A percentile compares a stretch with the other conserved stretches of the same genome.
Evolutionary conservation across 2,797 vertebrate genomes (phyloP).

Genomic region (Podargus strigoides): DNA sequence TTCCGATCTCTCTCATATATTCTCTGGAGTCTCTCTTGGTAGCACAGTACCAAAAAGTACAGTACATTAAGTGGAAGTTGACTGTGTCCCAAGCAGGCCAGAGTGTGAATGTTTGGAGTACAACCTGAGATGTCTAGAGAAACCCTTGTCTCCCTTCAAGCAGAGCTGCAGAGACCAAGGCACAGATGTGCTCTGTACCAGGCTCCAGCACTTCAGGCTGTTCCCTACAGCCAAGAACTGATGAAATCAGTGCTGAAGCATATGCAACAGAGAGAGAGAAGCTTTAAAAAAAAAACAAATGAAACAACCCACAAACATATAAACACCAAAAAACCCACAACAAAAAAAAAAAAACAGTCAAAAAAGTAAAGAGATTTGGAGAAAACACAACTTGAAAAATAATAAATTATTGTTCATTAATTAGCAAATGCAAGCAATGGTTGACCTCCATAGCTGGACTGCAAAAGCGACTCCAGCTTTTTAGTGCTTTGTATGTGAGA

Average conservation of each 20-base stretch:
- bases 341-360: neutral
- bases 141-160: neutral
- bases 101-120: neutral
- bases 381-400: neutral
- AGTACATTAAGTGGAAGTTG: neutral
- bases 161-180: neutral
- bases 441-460: neutral
- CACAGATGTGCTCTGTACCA: neutral
- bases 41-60: neutral
- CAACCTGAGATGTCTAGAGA: neutral
- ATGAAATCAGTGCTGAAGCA: neutral
- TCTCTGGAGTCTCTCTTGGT: neutral
- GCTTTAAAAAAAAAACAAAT: neutral
- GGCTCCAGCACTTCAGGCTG: neutral
- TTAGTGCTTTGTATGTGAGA: neutral
- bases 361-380: neutral
- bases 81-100: neutral
- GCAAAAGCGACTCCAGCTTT: neutral
- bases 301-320: neutral
- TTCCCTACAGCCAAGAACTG: neutral
- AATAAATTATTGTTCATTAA: neutral
- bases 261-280: neutral
- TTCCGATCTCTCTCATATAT: accelerated
- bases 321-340: neutral
- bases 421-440: neutral